phyloP scores from a whole-genome alignment of 23 tunicate genomes.

The Diplosoma virens region DNA sequence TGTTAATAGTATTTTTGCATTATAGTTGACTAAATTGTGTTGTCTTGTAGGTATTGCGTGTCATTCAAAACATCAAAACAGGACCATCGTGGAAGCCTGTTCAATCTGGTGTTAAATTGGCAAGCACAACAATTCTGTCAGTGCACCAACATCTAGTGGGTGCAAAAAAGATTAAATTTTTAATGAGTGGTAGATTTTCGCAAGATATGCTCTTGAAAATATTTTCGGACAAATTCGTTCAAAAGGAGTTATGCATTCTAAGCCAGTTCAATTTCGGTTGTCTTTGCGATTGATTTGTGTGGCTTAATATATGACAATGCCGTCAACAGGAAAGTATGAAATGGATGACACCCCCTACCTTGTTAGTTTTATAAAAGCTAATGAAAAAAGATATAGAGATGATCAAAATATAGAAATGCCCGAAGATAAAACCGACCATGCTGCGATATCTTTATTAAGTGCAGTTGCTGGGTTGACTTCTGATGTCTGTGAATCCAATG shows the following conservation, averaged over 20 bases:
- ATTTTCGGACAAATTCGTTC: not conserved
- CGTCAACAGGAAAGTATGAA: not conserved
- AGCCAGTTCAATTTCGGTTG: not conserved
- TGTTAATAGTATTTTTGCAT: too few relatives aligned
- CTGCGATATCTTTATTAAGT: not conserved
- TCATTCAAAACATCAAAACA: too few relatives aligned
- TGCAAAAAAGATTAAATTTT: not conserved
- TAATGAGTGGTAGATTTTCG: not conserved
- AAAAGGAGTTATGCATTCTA: not conserved
- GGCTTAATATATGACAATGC: not conserved
- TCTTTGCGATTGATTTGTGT: not conserved
- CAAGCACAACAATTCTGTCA: not conserved
- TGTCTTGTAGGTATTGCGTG: too few relatives aligned
- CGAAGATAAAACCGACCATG: not conserved
- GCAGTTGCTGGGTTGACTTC: too few relatives aligned
- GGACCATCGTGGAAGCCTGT: too few relatives aligned
- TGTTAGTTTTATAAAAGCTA: not conserved
- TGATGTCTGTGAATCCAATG: too few relatives aligned
- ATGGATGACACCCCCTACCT: not conserved
- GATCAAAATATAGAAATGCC: not conserved
- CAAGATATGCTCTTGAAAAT: too few relatives aligned
- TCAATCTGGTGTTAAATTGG: too few relatives aligned
- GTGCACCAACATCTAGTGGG: not conserved
- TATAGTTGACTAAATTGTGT: too few relatives aligned
- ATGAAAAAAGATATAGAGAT: not conserved